Evolutionary conservation across 2,888 invertebrate genomes (phyloP), one percentile per base, ranked within the genome.

Genomic region (Drosophila borborema): DNA sequence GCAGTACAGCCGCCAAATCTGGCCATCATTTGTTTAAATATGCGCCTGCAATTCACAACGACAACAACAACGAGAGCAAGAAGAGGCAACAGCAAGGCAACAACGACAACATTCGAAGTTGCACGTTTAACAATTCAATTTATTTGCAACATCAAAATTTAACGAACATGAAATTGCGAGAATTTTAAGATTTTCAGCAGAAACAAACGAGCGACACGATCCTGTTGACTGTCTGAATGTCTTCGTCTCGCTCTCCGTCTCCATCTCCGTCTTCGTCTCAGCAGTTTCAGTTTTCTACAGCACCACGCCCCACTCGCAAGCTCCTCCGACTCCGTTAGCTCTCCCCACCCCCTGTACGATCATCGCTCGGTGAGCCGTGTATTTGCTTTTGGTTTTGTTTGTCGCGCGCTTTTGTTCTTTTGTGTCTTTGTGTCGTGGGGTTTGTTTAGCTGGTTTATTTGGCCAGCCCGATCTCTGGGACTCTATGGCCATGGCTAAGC

Each of bases 171-270:
- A 92, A 92, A 92, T 93, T 92, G 92, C 92, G 92, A 91, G 93
- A 92, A 92, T 93, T 92, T 92, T 90, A 92, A 90, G 91, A 91
- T 92, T 92, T 86, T 93, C 92, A 90, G 80, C 83, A 88, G 92
- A 92, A 93, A 93, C 93, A 93, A 93, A 93, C 93, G 91, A 93
- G 92, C 92, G 93, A 92, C 93, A 93, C 92, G 92, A 90, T 90
- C 90, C 90, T 86, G 80, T 72, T 69, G 76, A 70, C 81, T 74
- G 81, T 77, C 79, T 65, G 75, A 75, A 67, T 70, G 81, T 81
- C 81, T 71, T 66, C 59, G 68, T 51, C 64, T 69, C 53, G 31
- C 41, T 49, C 56, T 53, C 20, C 28, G 0, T 12, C 54, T 14
- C 34, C 28, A 2, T 18, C 55, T 7, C 40, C n/a, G 9, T 23